Percentiles rank a stretch among this genome's conserved stretches.
Evolutionary conservation across 2,113 vertebrate species (phyloP).

Genomic region (Aldabrachelys gigantea): DNA sequence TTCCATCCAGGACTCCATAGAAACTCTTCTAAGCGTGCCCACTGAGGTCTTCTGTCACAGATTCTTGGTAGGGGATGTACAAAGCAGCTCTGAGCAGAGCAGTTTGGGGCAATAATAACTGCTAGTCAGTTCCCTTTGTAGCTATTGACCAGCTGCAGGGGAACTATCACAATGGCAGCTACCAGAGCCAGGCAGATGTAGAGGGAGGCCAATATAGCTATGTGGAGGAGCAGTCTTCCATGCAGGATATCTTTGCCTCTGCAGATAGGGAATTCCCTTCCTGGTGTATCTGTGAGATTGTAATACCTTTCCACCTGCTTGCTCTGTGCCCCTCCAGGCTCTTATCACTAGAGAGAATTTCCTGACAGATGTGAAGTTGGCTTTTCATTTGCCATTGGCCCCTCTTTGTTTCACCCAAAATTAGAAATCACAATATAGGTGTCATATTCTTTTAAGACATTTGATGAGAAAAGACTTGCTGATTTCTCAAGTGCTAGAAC

Average conservation of each 20-base stretch:
- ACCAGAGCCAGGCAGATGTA: background rate
- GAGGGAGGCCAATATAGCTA: background rate
- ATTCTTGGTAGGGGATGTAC: background rate
- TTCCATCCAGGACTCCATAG: background rate
- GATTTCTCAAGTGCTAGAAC: background rate
- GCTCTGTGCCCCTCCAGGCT: background rate
- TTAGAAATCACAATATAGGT: background rate
- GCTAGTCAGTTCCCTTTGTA: background rate
- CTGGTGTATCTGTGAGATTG: fast-evolving
- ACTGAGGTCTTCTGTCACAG: background rate
- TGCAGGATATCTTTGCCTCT: background rate
- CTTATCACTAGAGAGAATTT: background rate
- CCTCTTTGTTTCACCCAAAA: background rate
- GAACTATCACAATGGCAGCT: background rate
- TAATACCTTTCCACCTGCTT: background rate
- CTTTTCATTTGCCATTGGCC: background rate
- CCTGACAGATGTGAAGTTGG: background rate
- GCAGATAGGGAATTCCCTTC: background rate
- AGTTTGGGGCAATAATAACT: background rate
- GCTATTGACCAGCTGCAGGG: background rate
- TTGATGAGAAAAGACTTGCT: background rate
- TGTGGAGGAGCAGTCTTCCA: background rate
- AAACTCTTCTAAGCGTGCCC: background rate
- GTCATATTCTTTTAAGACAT: background rate
- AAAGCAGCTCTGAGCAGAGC: background rate